Evolutionary conservation across 1,140 invertebrate genomes (phyloP), one percentile per base, ranked within the genome.

Genomic region (Helicorthomorpha holstii): DNA sequence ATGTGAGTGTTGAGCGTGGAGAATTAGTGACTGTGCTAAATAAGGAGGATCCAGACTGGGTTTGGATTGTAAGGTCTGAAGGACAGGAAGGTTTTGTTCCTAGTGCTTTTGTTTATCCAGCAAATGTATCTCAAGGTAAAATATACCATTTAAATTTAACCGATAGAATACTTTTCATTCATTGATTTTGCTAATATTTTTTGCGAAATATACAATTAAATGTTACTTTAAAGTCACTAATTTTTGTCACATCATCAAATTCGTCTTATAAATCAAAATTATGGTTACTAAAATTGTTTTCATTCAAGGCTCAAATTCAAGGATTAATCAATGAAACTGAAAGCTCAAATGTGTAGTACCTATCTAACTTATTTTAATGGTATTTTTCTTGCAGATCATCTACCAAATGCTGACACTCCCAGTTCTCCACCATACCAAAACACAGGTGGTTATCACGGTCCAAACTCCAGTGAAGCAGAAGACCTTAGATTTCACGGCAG

Each of bases 11-110:
- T 0, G 86, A 93, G 63, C 71, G 88, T 48, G 89, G 90, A 3
- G 90, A 95, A 65, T 87, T 93, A 71, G 88, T 96, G 1, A 93
- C 89, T 23, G 86, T 94, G 1, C 68, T 95, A 12, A 96, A 95
- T 68, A 74, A 83, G 59, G 89, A 94, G 64, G 91, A 94, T 70
- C 82, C 85, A 0, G 87, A 94, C 64, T 94, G 91, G 91, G 92
- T 85, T 63, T 95, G 90, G 91, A 85, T 95, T 38, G 78, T 90
- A 22, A 74, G 85, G 53, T 85, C 82, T 59, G 87, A 93, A 65
- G 86, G 86, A 1, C 84, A 90, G 61, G 91, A 95, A 70, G 92
- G 92, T 12, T 96, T 96, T 67, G 89, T 95, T 26, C 92, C 92
- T 4, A 83, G 83, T 26, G 86, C 84, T n/a, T 94, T 92, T 67